Base-by-base conservation (phyloP, 2,113 vertebrate genomes). In the Syngnathus floridae region DNA sequence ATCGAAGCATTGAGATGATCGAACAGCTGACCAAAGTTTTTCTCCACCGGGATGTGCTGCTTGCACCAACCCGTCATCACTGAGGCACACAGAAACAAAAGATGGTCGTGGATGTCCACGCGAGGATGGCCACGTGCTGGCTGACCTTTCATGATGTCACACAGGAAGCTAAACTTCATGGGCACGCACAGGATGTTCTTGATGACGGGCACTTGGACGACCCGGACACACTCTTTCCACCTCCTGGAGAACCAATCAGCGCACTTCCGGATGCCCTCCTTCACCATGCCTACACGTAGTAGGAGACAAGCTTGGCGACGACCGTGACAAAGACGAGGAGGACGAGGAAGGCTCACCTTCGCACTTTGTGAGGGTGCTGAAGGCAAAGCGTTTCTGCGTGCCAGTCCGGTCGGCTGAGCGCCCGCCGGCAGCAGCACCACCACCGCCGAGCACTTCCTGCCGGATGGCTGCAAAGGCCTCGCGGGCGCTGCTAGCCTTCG, bases 101-200 rank as follows among this genome's bases (percentile, higher is more conserved):
- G 13, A 3, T 31, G 26, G 26, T 31, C 26, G 3, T 31, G 26
- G 26, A 31, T 31, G 26, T 31, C 26, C 26, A 31, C 26, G 26
- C 26, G 26, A 31, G 26, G 26, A 31, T 31, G 26, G 26, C 26
- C 26, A 31, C 26, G 26, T 13, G 43, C 5, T 6, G 2, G 16
- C 8, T 31, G 45, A 84, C 95, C 13, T 67, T 73, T 90, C 79
- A 89, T 77, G 1, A 91, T 11, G 7, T 82, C 41, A 69, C 96
- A 98, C 64, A 97, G 73, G 84, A 94, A 92, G 57, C 81, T 69
- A 70, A 95, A 92, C 63, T 82, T 92, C 94, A 97, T 94, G n/a
- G 94, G 91, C 21, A 94, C 31, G 55, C 96, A 98, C n/a, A 98
- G 48, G 19, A 98, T 5, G 82, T 94, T 85, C 75, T 31, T 92